Evolutionary conservation across 1,140 invertebrate species (phyloP).

Genomic region (Matsumurasca onukii): DNA sequence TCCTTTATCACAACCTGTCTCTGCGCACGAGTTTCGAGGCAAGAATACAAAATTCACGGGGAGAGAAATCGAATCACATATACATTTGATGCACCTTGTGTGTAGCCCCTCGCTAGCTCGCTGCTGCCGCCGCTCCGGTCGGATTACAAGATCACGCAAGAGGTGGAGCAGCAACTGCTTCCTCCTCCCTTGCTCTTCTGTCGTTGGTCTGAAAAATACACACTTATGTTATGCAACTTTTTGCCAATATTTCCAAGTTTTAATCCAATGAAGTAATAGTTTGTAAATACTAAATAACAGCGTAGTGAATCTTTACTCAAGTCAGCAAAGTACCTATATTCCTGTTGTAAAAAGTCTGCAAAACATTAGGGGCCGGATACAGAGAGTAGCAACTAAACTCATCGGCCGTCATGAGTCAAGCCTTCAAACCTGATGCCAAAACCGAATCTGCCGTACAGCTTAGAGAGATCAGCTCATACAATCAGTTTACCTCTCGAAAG

Average conservation of each 20-base stretch:
- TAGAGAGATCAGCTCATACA: no score
- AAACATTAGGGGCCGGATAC: no score
- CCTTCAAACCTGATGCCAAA: no score
- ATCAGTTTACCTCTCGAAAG: no score
- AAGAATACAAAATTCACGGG: conserved; percentile 22
- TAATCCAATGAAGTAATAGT: neutral
- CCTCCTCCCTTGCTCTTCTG: conserved; percentile 92
- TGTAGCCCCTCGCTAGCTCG: conserved; percentile 9
- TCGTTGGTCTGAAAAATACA: conserved; percentile 80
- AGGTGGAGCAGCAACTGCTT: conserved; percentile 88
- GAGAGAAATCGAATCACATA: conserved; percentile 24
- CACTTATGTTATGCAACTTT: neutral
- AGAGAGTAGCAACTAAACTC: no score
- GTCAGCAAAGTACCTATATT: no score
- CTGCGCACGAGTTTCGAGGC: conserved; percentile 17
- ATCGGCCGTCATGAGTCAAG: no score
- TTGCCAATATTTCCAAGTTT: neutral
- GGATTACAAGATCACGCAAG: conserved; percentile 89
- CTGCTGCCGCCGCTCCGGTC: neutral
- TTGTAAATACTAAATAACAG: no score
- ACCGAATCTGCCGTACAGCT: no score
- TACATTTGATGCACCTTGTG: conserved; percentile 24
- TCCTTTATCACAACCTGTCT: conserved; percentile 13
- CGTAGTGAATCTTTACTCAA: no score
- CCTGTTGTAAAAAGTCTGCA: no score